A percentile compares a stretch with the other conserved stretches of the same genome.
phyloP scores from a whole-genome alignment of 2,113 vertebrate species.

The Leucopsar rothschildi region DNA sequence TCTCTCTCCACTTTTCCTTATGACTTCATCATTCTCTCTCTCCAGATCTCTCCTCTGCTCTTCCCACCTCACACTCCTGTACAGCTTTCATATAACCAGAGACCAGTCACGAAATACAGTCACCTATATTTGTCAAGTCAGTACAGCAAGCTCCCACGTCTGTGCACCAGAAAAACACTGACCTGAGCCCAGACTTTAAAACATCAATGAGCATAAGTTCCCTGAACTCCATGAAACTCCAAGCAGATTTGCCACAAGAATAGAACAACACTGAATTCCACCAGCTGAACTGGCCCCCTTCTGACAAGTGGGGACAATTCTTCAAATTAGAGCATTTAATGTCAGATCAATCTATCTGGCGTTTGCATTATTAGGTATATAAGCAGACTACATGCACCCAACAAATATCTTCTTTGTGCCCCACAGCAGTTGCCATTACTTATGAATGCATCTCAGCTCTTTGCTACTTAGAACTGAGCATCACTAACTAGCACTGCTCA shows the following conservation, averaged over 20 bases:
- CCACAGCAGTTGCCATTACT: neutral
- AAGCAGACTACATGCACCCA: neutral
- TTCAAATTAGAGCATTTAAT: neutral
- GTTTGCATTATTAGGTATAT: neutral
- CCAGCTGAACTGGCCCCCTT: neutral
- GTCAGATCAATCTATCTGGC: neutral
- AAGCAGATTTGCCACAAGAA: neutral
- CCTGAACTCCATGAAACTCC: neutral
- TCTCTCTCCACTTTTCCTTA: neutral
- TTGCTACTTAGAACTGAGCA: neutral
- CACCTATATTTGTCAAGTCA: neutral
- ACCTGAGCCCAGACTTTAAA: neutral
- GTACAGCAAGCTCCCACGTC: neutral
- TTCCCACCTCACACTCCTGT: neutral
- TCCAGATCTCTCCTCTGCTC: neutral
- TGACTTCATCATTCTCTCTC: neutral
- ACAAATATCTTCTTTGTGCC: neutral
- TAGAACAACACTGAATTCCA: neutral
- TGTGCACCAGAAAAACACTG: neutral
- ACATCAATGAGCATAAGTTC: fast-evolving
- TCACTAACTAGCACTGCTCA: neutral
- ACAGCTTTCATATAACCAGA: neutral
- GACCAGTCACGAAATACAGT: neutral
- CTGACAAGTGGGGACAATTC: neutral
- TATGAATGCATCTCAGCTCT: neutral